Percentiles rank a stretch among this genome's conserved stretches.
phyloP scores from a whole-genome alignment of 2,113 vertebrate genomes.

The Corydoras maculifer region DNA sequence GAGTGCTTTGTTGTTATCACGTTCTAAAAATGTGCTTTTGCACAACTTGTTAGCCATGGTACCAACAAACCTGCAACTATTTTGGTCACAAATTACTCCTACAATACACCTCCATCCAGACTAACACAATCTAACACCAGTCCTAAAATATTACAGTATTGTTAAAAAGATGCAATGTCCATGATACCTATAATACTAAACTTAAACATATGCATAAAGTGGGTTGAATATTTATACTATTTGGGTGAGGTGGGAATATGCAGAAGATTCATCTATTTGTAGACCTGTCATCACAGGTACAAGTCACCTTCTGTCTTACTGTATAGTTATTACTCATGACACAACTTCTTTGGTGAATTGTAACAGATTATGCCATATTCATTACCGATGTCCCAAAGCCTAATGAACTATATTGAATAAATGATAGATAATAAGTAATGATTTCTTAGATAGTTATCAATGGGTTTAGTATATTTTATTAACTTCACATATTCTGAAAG shows the following conservation, averaged over 20 bases:
- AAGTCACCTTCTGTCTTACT: slow-evolving; percentile 23
- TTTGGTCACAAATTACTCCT: too few species aligned
- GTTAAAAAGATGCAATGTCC: neutral
- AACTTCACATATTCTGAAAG: neutral
- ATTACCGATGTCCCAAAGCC: neutral
- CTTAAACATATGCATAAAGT: neutral
- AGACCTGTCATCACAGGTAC: slow-evolving; percentile 6
- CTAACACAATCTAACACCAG: neutral
- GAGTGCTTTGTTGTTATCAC: neutral
- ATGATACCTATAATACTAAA: slow-evolving; percentile 3
- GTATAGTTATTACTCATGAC: neutral
- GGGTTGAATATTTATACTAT: neutral
- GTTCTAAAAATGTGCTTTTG: slow-evolving; percentile 7
- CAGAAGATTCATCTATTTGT: neutral
- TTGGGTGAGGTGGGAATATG: neutral
- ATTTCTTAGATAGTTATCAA: neutral
- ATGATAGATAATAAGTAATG: too few species aligned
- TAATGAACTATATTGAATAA: neutral
- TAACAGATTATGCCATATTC: slow-evolving; percentile 1
- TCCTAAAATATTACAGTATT: slow-evolving; percentile 1
- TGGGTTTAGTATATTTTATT: neutral
- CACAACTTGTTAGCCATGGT: slow-evolving; percentile 5
- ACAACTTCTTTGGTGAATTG: neutral
- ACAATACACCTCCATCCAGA: too few species aligned
- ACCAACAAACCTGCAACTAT: slow-evolving; percentile 32